phyloP scores from a whole-genome alignment of 2,797 vertebrate genomes.

The Pangasius larnaudii region DNA sequence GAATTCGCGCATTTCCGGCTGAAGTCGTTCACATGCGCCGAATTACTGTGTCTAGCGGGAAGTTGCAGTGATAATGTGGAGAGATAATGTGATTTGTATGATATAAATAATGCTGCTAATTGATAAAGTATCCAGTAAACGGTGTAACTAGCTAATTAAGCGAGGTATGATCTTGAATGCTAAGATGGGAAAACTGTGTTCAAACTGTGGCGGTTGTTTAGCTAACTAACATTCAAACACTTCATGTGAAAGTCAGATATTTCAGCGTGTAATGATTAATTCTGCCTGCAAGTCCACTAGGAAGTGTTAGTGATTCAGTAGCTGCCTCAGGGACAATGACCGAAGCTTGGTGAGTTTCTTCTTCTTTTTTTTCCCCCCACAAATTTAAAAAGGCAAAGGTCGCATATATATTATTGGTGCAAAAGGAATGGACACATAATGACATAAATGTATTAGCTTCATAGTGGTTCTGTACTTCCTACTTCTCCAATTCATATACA shows the following conservation, averaged over 20 bases:
- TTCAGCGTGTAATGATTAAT: neutral
- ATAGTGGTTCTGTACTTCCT: neutral
- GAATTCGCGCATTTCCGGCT: neutral
- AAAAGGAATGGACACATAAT: neutral
- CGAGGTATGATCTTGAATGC: neutral
- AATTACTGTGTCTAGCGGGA: slow-evolving; percentile 15
- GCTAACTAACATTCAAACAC: neutral
- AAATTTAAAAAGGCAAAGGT: neutral
- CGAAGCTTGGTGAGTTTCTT: slow-evolving; percentile 69
- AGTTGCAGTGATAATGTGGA: neutral
- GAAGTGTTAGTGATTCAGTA: neutral
- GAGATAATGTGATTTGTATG: neutral
- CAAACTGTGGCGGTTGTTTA: neutral
- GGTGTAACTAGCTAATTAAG: neutral
- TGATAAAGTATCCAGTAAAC: neutral
- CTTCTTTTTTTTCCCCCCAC: too few relatives aligned
- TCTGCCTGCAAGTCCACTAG: neutral
- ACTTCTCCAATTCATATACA: neutral
- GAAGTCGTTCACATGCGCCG: neutral
- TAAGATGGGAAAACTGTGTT: neutral
- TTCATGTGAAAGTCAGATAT: neutral
- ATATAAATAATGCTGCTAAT: neutral
- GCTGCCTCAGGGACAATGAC: slow-evolving; percentile 63
- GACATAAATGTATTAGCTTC: too few relatives aligned
- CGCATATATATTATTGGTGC: neutral